Evolutionary conservation across 2,113 vertebrate species (phyloP).

Genomic region (Gnathonemus echidnorhynchus): DNA sequence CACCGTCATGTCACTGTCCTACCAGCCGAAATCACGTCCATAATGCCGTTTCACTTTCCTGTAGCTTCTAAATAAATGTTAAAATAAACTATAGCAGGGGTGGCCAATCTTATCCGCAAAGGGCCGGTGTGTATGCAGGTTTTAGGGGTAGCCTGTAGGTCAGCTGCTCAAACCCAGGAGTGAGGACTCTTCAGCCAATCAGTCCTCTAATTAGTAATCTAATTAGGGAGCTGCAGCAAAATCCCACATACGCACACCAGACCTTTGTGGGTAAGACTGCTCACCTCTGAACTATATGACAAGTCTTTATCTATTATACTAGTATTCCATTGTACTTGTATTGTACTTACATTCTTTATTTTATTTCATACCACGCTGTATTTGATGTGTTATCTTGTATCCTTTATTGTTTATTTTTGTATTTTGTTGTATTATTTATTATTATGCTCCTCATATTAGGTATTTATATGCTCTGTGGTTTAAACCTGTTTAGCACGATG

Average conservation of each 20-base stretch:
- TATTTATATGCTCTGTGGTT: neutral
- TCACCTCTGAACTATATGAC: neutral
- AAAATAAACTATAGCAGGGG: neutral
- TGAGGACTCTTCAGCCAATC: no score
- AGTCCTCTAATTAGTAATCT: no score
- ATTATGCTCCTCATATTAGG: neutral
- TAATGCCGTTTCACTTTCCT: neutral
- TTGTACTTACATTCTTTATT: neutral
- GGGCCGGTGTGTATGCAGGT: no score
- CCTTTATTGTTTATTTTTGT: neutral
- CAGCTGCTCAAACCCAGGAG: no score
- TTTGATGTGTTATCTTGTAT: neutral
- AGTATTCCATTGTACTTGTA: neutral
- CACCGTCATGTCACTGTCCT: neutral
- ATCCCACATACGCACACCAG: rapidly evolving
- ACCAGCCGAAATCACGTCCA: neutral
- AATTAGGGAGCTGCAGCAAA: no score
- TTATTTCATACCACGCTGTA: neutral
- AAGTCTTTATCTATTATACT: neutral
- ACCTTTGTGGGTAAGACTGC: no score
- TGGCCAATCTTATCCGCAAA: no score
- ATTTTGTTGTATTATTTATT: no score
- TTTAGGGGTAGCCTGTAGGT: no score
- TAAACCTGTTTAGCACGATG: neutral
- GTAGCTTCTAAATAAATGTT: neutral